phyloP scores from a whole-genome alignment of 2,888 invertebrate species.

The Parapristionchus giblindavisi region DNA sequence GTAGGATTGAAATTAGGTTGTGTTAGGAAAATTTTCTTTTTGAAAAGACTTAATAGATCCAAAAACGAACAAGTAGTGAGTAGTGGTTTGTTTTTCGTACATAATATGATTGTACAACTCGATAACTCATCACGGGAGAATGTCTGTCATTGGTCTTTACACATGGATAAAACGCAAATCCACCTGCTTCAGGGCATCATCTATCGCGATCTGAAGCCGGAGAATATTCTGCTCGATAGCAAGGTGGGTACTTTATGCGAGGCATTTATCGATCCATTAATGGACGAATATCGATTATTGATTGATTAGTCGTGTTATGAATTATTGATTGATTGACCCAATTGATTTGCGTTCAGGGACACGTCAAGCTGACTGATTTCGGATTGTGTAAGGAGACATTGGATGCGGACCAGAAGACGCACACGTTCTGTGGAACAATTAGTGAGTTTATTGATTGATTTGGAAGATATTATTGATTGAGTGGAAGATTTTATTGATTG shows the following conservation, averaged over 20 bases:
- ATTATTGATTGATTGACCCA: too few species aligned
- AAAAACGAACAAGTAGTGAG: too few species aligned
- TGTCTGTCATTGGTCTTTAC: too few species aligned
- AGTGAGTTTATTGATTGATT: too few species aligned
- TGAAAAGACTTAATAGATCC: not conserved
- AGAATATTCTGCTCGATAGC: constrained; percentile 93
- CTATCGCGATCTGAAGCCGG: constrained; percentile 96
- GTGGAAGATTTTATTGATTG: too few species aligned
- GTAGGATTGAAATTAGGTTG: too few species aligned
- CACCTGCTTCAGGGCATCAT: constrained; percentile 79
- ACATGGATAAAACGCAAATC: not conserved
- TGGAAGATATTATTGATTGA: too few species aligned
- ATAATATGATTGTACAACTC: not conserved
- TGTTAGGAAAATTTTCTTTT: not conserved
- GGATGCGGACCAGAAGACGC: constrained; percentile 79
- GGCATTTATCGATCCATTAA: too few species aligned
- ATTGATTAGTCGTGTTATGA: too few species aligned
- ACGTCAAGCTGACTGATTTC: constrained; percentile 98
- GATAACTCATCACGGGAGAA: too few species aligned
- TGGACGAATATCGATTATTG: too few species aligned
- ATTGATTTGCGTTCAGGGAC: constrained; percentile 87
- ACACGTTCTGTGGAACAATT: constrained; percentile 98
- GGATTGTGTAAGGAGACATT: constrained; percentile 98
- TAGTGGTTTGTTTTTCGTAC: too few species aligned
- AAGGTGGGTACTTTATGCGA: constrained; percentile 75